phyloP scores from a whole-genome alignment of 1,140 invertebrate species.

The Phortica variegata region DNA sequence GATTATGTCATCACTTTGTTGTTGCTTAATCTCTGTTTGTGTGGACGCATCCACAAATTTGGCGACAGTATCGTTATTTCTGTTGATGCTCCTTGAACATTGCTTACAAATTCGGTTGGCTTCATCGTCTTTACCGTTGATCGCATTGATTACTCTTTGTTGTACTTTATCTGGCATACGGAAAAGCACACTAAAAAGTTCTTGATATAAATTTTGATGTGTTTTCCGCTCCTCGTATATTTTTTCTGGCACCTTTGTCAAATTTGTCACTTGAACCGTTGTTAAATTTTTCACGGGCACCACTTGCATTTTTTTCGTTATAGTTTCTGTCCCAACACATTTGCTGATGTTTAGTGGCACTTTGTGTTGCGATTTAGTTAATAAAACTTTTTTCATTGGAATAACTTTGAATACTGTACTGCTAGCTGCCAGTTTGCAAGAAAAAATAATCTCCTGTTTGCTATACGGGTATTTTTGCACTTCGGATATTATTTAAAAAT shows the following conservation, averaged over 20 bases:
- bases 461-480: too few species aligned
- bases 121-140: conserved; percentile 22
- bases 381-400: conserved; percentile 38
- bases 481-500: conserved; percentile 11
- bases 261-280: conserved; percentile 8
- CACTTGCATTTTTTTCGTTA: conserved; percentile 4
- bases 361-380: conserved; percentile 34
- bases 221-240: conserved; percentile 38
- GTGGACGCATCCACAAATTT: conserved; percentile 25
- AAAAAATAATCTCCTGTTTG: too few species aligned
- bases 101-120: conserved; percentile 21
- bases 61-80: too few species aligned
- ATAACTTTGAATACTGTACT: background rate
- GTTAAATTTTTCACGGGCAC: background rate
- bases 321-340: conserved; percentile 11
- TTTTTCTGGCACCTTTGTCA: conserved; percentile 14
- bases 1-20: too few species aligned
- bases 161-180: conserved; percentile 44
- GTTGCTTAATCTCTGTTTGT: conserved; percentile 36
- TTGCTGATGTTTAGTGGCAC: background rate
- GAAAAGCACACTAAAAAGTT: conserved; percentile 42
- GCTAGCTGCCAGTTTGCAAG: background rate
- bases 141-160: conserved; percentile 41
- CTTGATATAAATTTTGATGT: conserved; percentile 30
- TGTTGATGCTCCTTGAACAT: conserved; percentile 18